Conservation (phyloP, 2,113 vertebrate species). For the Vidua macroura region DNA sequence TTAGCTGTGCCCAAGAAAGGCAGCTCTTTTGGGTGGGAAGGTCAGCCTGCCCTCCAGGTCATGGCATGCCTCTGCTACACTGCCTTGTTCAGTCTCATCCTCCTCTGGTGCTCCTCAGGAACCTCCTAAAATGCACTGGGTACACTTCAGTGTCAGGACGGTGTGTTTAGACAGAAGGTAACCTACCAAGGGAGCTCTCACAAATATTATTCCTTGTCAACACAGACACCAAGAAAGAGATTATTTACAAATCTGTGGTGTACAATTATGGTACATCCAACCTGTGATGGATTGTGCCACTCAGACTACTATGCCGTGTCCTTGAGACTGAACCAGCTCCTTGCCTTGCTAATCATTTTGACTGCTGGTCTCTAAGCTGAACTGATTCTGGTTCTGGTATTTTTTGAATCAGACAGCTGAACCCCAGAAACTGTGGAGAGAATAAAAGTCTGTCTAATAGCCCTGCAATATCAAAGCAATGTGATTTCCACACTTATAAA, state of each 20-base stretch:
- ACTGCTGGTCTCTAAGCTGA: neutral
- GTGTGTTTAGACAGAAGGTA: constrained; percentile 8
- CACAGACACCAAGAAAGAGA: neutral
- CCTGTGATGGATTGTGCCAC: constrained; percentile 37
- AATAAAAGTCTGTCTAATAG: neutral
- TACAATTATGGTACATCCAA: constrained; percentile 23
- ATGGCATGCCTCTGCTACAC: neutral
- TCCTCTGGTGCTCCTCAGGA: neutral
- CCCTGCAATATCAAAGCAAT: neutral
- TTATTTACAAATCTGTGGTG: constrained; percentile 52
- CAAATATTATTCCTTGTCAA: neutral
- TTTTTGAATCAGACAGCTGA: constrained; percentile 19
- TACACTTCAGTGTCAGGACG: neutral
- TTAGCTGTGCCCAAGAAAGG: neutral
- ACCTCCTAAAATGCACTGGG: neutral
- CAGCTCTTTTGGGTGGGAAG: neutral
- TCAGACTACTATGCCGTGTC: neutral
- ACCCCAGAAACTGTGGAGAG: neutral
- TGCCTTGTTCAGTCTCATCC: neutral
- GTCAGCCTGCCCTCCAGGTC: neutral
- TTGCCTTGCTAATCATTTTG: constrained; percentile 33
- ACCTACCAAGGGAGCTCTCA: neutral
- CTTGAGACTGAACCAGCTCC: constrained; percentile 25
- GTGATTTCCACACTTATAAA: neutral
- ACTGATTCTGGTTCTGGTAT: neutral